A percentile compares a stretch with the other conserved stretches of the same genome.
These are phyloP conservation scores for Gobio gobio DNA, from an alignment of 2,113 vertebrate genomes.

Conservation along the genomic window DNA sequence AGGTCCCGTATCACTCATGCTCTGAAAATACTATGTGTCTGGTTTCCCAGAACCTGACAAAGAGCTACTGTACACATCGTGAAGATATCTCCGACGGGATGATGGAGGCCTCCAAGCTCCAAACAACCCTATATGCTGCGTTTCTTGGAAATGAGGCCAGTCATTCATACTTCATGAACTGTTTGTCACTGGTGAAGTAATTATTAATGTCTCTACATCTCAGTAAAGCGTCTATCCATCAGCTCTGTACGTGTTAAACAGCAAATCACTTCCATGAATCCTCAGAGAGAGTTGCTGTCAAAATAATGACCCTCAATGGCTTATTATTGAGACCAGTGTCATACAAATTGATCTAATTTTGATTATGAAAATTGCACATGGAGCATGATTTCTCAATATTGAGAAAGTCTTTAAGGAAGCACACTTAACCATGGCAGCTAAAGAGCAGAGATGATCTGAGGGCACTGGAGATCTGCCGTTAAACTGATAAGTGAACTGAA, in stretches of 20 bases:
- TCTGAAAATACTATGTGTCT: constrained; percentile 5
- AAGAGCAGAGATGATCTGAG: constrained; percentile 25
- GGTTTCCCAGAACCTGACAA: constrained; percentile 19
- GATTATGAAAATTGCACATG: constrained; percentile 25
- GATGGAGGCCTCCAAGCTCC: not conserved
- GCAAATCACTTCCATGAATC: constrained; percentile 42
- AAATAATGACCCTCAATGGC: constrained; percentile 35
- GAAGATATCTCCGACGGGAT: not conserved
- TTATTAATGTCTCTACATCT: constrained; percentile 42
- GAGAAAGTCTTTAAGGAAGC: not conserved
- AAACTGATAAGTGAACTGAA: constrained; percentile 36
- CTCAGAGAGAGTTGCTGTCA: constrained; percentile 16
- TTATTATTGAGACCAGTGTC: constrained; percentile 38
- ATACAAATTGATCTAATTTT: constrained; percentile 41
- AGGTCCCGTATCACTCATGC: constrained; percentile 12
- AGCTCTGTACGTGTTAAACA: not conserved
- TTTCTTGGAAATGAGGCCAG: constrained; percentile 37
- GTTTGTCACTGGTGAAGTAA: constrained; percentile 42
- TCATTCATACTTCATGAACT: constrained; percentile 35
- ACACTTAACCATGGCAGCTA: not conserved
- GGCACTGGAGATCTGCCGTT: not conserved
- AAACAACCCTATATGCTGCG: constrained; percentile 16
- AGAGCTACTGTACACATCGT: not conserved
- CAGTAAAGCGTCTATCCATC: constrained; percentile 17
- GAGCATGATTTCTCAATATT: constrained; percentile 21